Percentiles rank a stretch among this genome's conserved stretches.
Conservation (phyloP, 2,113 vertebrate species). For the Grantiella picta region DNA sequence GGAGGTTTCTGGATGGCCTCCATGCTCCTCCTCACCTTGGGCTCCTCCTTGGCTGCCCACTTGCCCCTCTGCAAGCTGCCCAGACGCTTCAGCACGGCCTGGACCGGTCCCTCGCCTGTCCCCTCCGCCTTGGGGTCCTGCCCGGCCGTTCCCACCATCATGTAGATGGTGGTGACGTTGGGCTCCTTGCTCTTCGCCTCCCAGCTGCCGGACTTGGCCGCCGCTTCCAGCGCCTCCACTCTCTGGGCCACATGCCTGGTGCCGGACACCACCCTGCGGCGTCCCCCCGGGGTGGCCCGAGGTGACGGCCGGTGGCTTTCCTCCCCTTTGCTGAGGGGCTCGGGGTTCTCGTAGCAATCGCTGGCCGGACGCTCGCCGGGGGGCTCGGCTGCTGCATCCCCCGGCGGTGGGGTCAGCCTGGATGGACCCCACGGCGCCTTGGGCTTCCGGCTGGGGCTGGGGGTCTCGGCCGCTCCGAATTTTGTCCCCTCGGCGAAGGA, state of each 20-base stretch:
- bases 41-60: slow-evolving; percentile 46
- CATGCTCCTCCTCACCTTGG: slow-evolving; percentile 55
- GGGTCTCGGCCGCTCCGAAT: slow-evolving; percentile 80
- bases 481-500: slow-evolving; percentile 96
- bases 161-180: slow-evolving; percentile 84
- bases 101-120: slow-evolving; percentile 72
- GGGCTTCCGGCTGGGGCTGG: slow-evolving; percentile 72
- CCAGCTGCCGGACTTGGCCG: background rate
- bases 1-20: slow-evolving; percentile 82
- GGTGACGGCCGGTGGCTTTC: slow-evolving; percentile 5
- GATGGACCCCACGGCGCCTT: slow-evolving; percentile 74
- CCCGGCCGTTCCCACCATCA: slow-evolving; percentile 80
- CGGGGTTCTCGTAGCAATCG: slow-evolving; percentile 23
- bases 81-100: slow-evolving; percentile 82
- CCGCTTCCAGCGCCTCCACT: slow-evolving; percentile 61
- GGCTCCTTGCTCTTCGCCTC: slow-evolving; percentile 14
- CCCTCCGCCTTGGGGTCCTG: slow-evolving; percentile 3
- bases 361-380: background rate
- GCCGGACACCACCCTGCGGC: slow-evolving; percentile 64
- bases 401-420: slow-evolving; percentile 66
- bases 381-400: background rate
- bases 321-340: background rate
- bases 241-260: slow-evolving; percentile 71
- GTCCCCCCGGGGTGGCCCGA: slow-evolving; percentile 49
- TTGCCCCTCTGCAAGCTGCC: slow-evolving; percentile 85